Conservation (phyloP, 2,797 vertebrate genomes). For the Anguilla marmorata region DNA sequence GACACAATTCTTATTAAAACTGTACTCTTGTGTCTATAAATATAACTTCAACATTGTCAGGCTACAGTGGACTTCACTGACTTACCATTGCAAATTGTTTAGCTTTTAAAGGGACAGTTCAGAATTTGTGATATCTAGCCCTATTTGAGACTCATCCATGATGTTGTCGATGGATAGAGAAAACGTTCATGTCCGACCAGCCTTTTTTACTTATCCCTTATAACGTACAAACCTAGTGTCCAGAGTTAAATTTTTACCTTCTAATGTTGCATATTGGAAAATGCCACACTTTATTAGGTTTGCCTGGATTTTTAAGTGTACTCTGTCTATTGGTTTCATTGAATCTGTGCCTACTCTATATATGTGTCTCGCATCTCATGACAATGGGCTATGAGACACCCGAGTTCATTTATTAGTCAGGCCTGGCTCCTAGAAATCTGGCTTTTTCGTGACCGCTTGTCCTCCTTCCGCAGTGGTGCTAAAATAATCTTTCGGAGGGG, state of each 20-base stretch:
- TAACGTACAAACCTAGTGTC: too few relatives aligned
- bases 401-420: not conserved
- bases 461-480: not conserved
- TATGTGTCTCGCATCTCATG: not conserved
- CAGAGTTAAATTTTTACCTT: not conserved
- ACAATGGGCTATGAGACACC: not conserved
- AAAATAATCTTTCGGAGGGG: slow-evolving; percentile 17
- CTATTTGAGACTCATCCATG: not conserved
- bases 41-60: not conserved
- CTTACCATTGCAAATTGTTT: not conserved
- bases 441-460: not conserved
- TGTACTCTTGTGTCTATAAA: not conserved
- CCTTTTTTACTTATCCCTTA: too few relatives aligned
- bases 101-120: too few relatives aligned
- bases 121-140: too few relatives aligned
- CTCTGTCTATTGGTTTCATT: too few relatives aligned
- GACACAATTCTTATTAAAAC: not conserved
- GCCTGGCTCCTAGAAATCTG: not conserved
- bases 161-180: not conserved
- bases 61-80: too few relatives aligned
- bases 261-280: not conserved
- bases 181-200: too few relatives aligned
- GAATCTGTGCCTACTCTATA: too few relatives aligned
- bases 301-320: not conserved
- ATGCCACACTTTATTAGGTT: not conserved